Base-by-base conservation (phyloP, 2,888 invertebrate species). In the Caradrina kadenii region DNA sequence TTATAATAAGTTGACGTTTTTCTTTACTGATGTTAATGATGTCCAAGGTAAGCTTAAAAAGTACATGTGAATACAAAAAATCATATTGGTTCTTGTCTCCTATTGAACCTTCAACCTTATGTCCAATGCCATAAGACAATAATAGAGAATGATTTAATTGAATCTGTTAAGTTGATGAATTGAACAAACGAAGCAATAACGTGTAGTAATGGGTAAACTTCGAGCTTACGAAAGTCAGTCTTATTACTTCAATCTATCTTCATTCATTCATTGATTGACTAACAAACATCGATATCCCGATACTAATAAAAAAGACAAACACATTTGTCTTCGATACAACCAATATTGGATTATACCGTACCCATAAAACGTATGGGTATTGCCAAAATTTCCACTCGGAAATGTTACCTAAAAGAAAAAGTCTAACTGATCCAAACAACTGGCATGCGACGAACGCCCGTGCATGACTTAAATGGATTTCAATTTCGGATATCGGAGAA, bases 401-500 rank as follows among this genome's bases (percentile, higher is more conserved):
- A 67, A 21, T 77, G 65, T 73, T 62, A 35, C 21, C 54, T 48
- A 74, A 74, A 70, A 58, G 63, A 68, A 69, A 66, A 65, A 64
- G 59, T 61, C 39, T 53, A 71, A 73, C 69, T 61, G 78, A 72
- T 75, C 56, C 50, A 69, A 80, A 78, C 67, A 73, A 76, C 61
- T 67, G 78, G 49, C 69, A 64, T 61, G 63, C 63, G 69, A 73
- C 55, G 59, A 81, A 77, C 55, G 61, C 50, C 58, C 59, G 63
- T 63, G 45, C 58, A 67, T 80, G 68, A 67, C 68, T 80, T 68
- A 75, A 81, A 75, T 79, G 68, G 77, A 82, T 78, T 78, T 75
- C 80, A 75, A 78, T 78, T 82, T 80, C 56, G 56, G 56, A 42
- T 66, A 80, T 77, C 70, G 54, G 21, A 69, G 49, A 69, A 74